Evolutionary conservation across 2,888 invertebrate genomes (phyloP).

Genomic region (Orthosia gracilis): DNA sequence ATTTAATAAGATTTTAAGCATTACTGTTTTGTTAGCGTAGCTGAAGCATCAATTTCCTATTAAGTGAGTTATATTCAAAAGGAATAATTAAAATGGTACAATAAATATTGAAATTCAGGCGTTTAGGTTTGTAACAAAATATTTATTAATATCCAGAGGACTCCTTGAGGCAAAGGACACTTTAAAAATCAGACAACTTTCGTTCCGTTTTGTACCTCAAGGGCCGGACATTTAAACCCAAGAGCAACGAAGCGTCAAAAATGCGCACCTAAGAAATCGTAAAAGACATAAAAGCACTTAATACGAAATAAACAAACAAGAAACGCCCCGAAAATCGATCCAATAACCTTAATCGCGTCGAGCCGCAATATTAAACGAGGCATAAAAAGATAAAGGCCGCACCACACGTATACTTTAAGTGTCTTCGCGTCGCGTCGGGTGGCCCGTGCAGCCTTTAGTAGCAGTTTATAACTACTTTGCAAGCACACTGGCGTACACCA

Average conservation of each 20-base stretch:
- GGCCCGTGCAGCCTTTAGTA: slow-evolving; percentile 75
- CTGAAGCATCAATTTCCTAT: background rate
- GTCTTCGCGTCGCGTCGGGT: slow-evolving; percentile 72
- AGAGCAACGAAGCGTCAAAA: slow-evolving; percentile 63
- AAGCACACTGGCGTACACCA: slow-evolving; percentile 75
- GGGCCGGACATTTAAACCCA: slow-evolving; percentile 53
- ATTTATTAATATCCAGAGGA: background rate
- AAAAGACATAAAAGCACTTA: slow-evolving; percentile 72
- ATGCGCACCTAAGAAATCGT: slow-evolving; percentile 62
- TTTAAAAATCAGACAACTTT: slow-evolving; percentile 4
- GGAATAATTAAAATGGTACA: background rate
- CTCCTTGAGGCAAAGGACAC: background rate
- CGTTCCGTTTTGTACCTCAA: slow-evolving; percentile 1
- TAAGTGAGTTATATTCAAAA: background rate
- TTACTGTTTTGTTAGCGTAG: background rate
- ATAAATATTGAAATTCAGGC: background rate
- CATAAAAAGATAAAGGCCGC: slow-evolving; percentile 78
- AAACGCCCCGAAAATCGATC: slow-evolving; percentile 74
- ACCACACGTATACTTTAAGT: slow-evolving; percentile 77
- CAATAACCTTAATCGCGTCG: slow-evolving; percentile 76
- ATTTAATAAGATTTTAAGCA: no score
- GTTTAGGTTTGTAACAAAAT: background rate
- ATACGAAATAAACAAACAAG: slow-evolving; percentile 75
- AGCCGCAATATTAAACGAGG: slow-evolving; percentile 75
- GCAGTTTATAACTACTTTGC: slow-evolving; percentile 85